A percentile compares a stretch with the other conserved stretches of the same genome.
These are phyloP conservation scores for Xylocopa sonorina DNA, from an alignment of 1,140 invertebrate species.

Conservation along the genomic window DNA sequence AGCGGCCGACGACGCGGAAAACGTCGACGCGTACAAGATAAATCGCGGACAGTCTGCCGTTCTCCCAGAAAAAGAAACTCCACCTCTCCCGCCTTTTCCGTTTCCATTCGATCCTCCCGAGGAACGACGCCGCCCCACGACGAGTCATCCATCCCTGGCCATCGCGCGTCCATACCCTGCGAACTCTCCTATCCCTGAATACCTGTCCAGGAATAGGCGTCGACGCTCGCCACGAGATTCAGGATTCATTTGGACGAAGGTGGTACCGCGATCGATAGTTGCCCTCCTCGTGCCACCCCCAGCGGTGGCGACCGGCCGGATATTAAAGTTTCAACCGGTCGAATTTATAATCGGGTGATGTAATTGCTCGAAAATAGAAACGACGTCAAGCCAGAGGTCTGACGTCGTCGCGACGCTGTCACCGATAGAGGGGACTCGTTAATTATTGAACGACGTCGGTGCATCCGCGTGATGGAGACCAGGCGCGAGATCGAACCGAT, in stretches of 20 bases:
- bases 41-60: conserved; percentile 49
- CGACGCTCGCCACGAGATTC: too few relatives aligned
- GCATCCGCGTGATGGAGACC: not conserved
- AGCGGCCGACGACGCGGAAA: conserved; percentile 55
- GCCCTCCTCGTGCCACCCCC: conserved; percentile 5
- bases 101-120: not conserved
- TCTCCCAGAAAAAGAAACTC: conserved; percentile 43
- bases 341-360: conserved; percentile 54
- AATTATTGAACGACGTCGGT: conserved; percentile 59
- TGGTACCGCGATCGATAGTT: conserved; percentile 16
- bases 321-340: conserved; percentile 60
- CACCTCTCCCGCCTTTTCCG: conserved; percentile 15
- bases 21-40: conserved; percentile 55
- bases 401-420: conserved; percentile 15
- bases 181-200: too few relatives aligned
- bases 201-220: too few relatives aligned
- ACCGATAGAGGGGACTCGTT: conserved; percentile 37
- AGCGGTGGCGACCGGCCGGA: conserved; percentile 44
- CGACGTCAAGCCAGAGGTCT: not conserved
- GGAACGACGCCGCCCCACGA: not conserved
- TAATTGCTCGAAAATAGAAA: conserved; percentile 44
- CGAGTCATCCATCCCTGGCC: not conserved
- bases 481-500: conserved; percentile 21
- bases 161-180: not conserved
- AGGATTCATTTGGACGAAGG: conserved; percentile 16